A percentile compares a stretch with the other conserved stretches of the same genome.
Evolutionary conservation across 2,888 invertebrate species (phyloP).

Genomic region (Rotaria socialis): DNA sequence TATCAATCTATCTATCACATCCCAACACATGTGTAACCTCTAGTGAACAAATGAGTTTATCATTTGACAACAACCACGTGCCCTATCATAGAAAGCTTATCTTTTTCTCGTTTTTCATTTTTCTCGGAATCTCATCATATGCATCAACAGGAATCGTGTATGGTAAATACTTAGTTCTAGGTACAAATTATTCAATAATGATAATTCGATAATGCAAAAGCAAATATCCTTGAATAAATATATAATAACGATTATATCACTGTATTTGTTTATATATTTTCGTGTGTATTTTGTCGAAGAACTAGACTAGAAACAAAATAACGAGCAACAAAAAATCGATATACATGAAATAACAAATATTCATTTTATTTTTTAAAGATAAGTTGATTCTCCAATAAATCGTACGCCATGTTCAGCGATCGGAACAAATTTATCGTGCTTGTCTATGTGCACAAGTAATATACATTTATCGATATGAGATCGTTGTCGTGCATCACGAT

Average conservation of each 20-base stretch:
- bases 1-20: too few relatives aligned
- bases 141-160: background rate
- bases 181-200: too few relatives aligned
- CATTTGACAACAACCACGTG: too few relatives aligned
- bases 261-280: background rate
- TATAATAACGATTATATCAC: background rate
- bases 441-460: conserved; percentile 79
- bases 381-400: conserved; percentile 34
- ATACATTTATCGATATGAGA: conserved; percentile 88
- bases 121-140: background rate
- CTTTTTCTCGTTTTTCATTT: background rate
- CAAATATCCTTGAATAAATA: background rate
- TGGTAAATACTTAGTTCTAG: background rate
- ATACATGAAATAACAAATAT: background rate
- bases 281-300: background rate
- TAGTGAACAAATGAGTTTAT: too few relatives aligned
- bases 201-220: background rate
- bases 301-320: background rate
- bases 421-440: conserved; percentile 76
- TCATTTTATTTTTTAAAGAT: background rate
- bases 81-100: too few relatives aligned
- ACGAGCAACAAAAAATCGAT: background rate
- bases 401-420: conserved; percentile 79
- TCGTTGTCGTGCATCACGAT: conserved; percentile 77
- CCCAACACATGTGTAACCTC: too few relatives aligned